A percentile compares a stretch with the other conserved stretches of the same genome.
Conservation (phyloP, 2,113 vertebrate genomes). For the Pteronura brasiliensis region DNA sequence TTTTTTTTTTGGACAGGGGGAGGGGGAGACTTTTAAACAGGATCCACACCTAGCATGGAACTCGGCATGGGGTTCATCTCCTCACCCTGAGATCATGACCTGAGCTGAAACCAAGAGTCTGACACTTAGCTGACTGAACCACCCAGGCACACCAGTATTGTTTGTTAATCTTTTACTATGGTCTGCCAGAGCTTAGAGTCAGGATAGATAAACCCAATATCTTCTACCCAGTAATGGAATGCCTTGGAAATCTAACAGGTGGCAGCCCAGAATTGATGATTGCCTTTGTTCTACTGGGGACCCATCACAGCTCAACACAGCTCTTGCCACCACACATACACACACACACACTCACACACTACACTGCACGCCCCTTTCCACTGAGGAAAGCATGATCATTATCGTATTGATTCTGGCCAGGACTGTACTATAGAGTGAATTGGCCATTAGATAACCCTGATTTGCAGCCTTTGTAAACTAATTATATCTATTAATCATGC, state of each 20-base stretch:
- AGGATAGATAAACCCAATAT: neutral
- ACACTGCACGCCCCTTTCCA: neutral
- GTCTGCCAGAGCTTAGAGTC: neutral
- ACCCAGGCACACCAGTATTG: neutral
- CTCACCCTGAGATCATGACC: neutral
- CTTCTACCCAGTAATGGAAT: neutral
- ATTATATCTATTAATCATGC: slow-evolving; percentile 85
- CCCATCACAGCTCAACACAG: neutral
- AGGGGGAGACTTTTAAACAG: neutral
- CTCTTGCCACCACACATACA: neutral
- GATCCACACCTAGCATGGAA: neutral
- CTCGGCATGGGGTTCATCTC: neutral
- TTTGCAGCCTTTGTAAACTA: slow-evolving; percentile 81
- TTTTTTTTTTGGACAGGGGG: neutral
- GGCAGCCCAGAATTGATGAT: neutral
- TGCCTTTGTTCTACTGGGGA: neutral
- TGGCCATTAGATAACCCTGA: slow-evolving; percentile 79
- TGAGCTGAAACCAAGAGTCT: neutral
- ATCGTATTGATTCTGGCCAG: slow-evolving; percentile 77
- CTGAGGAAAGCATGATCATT: slow-evolving; percentile 70
- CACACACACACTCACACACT: neutral
- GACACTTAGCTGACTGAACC: neutral
- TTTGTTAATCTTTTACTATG: neutral
- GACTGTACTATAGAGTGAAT: slow-evolving; percentile 49
- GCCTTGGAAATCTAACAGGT: neutral